phyloP scores from a whole-genome alignment of 1,140 invertebrate species.

The Himalopsyche phryganea region DNA sequence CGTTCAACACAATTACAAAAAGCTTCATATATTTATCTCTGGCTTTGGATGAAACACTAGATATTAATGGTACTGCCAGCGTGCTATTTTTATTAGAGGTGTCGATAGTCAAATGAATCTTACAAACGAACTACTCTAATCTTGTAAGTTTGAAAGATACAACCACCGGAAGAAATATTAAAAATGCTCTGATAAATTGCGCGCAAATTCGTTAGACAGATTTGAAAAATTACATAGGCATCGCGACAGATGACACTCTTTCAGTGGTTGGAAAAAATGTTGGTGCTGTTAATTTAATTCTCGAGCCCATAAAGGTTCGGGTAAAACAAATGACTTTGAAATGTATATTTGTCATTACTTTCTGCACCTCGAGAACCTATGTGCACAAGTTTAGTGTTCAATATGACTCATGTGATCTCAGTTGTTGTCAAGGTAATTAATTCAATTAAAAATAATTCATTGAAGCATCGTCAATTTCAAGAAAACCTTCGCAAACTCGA shows the following conservation, averaged over 20 bases:
- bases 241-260: neutral
- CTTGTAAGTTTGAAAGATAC: too few relatives aligned
- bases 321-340: constrained; percentile 1
- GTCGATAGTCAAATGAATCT: too few relatives aligned
- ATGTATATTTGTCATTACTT: neutral
- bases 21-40: too few relatives aligned
- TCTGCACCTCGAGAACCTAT: neutral
- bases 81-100: too few relatives aligned
- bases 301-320: neutral
- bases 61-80: too few relatives aligned
- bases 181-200: neutral
- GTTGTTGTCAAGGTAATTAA: neutral
- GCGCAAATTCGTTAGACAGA: neutral
- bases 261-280: neutral
- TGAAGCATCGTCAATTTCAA: too few relatives aligned
- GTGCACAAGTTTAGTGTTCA: constrained; percentile 2
- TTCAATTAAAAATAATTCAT: neutral
- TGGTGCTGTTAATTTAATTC: constrained; percentile 3
- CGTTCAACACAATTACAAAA: too few relatives aligned
- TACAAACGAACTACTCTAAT: too few relatives aligned
- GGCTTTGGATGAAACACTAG: too few relatives aligned
- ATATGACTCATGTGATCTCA: neutral
- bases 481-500: too few relatives aligned
- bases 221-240: neutral
- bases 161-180: too few relatives aligned